Evolutionary conservation across 1,140 invertebrate species (phyloP).

Genomic region (Aphaenogaster floridana): DNA sequence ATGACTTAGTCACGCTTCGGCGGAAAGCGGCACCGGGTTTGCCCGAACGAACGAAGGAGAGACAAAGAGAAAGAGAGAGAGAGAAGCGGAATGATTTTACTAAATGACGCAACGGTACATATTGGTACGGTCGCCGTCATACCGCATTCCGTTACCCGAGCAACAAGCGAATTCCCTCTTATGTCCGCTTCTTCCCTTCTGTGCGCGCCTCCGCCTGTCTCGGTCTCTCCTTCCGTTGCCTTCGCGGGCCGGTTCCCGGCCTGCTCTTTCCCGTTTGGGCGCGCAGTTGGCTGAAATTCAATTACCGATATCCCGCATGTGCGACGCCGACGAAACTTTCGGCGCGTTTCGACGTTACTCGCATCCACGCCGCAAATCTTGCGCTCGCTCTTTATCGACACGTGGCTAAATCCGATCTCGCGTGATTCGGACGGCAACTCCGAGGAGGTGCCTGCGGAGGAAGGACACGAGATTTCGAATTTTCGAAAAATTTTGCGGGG

Average conservation of each 20-base stretch:
- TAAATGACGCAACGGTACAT: conserved; percentile 35
- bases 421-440: background rate
- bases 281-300: conserved; percentile 10
- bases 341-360: background rate
- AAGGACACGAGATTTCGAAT: background rate
- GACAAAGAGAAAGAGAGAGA: background rate
- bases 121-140: conserved; percentile 15
- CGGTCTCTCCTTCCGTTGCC: conserved; percentile 7
- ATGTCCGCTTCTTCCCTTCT: background rate
- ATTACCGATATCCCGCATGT: conserved; percentile 8
- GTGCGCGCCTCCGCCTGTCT: background rate
- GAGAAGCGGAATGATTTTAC: conserved; percentile 9
- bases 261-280: background rate
- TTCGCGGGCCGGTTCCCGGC: conserved; percentile 3
- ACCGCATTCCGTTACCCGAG: conserved; percentile 8
- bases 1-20: conserved; percentile 5
- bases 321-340: background rate
- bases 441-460: background rate
- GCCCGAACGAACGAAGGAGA: background rate
- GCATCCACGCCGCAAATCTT: background rate
- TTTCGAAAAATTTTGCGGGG: background rate
- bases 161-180: conserved; percentile 14
- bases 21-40: conserved; percentile 10
- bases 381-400: background rate
- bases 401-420: background rate